Evolutionary conservation across 1,140 invertebrate species (phyloP).

Genomic region (Anagrus nilaparvatae): DNA sequence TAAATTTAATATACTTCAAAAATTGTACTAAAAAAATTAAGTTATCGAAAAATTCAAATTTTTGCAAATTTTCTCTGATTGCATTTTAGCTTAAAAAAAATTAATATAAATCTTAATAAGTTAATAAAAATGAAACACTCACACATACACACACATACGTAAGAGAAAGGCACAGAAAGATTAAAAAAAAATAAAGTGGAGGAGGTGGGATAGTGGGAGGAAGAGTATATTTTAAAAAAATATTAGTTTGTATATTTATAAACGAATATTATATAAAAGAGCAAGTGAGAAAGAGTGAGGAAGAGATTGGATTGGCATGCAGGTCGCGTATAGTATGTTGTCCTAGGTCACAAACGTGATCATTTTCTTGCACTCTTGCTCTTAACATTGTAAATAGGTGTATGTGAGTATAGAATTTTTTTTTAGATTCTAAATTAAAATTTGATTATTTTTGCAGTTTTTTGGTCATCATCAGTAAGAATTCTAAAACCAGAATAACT

Average conservation of each 20-base stretch:
- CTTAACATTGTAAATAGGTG: no score
- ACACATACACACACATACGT: slow-evolving; percentile 12
- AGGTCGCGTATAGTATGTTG: slow-evolving; percentile 35
- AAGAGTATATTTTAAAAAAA: slow-evolving; percentile 9
- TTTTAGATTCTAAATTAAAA: slow-evolving; percentile 9
- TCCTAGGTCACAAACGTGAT: slow-evolving; percentile 38
- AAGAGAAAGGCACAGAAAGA: slow-evolving; percentile 6
- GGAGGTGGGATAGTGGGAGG: background rate
- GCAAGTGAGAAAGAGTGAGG: slow-evolving; percentile 17
- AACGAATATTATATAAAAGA: no score
- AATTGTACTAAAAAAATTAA: no score
- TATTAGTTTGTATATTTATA: no score
- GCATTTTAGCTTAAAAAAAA: background rate
- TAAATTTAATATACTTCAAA: no score
- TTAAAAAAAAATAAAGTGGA: slow-evolving; percentile 5
- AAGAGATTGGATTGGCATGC: slow-evolving; percentile 33
- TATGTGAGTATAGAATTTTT: no score
- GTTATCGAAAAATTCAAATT: background rate
- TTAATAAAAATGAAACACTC: background rate
- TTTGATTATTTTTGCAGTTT: slow-evolving; percentile 8
- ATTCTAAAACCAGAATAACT: no score
- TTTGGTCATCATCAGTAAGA: background rate
- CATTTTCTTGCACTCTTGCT: no score
- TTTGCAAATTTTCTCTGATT: background rate
- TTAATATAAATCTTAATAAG: background rate